Evolutionary conservation across 2,888 invertebrate genomes (phyloP), one percentile per base, ranked within the genome.

Genomic region (Prosopocoilus inquinatus): DNA sequence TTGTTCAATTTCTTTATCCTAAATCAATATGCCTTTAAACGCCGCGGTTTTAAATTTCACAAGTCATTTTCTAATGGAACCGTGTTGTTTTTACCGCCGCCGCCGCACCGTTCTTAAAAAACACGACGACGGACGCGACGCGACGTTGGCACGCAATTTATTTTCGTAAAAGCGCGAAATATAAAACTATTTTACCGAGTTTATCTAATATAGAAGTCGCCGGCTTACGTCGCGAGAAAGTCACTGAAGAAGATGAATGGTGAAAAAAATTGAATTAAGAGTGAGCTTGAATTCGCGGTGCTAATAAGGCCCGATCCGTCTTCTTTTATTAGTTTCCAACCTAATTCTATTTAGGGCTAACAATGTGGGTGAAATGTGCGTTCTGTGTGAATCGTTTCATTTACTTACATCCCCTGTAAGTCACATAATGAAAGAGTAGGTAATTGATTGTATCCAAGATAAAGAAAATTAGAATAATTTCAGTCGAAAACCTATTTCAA

Each of bases 261-360:
- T 63, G 64, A 64, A 64, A 65, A 67, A 67, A 69, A 73, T 64
- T 64, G 59, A 64, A 64, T 64, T 64, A 63, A 68, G 56, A 65
- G 69, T 69, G 70, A 67, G 67, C 62, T 65, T 61, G 68, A 72
- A 69, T 70, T 64, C 68, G 67, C 62, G 59, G 62, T 61, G 68
- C 67, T 71, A 72, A 70, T 72, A 71, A 70, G 66, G 61, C 59
- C 66, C 70, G 67, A 74, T 74, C 74, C 70, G 70, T 74, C 74
- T 74, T 75, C 75, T 69, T 74, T 74, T 66, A 69, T 70, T 70
- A 70, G 65, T 65, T 68, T 53, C 56, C 43, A 55, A 52, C 59
- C 57, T 58, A 47, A 48, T 53, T 54, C 50, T 47, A 32, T 33
- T 52, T 46, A 45, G 33, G 47, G 38, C 38, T 28, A 38, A 41